Evolutionary conservation across 1,140 invertebrate species (phyloP).

Genomic region (Maniola jurtina): DNA sequence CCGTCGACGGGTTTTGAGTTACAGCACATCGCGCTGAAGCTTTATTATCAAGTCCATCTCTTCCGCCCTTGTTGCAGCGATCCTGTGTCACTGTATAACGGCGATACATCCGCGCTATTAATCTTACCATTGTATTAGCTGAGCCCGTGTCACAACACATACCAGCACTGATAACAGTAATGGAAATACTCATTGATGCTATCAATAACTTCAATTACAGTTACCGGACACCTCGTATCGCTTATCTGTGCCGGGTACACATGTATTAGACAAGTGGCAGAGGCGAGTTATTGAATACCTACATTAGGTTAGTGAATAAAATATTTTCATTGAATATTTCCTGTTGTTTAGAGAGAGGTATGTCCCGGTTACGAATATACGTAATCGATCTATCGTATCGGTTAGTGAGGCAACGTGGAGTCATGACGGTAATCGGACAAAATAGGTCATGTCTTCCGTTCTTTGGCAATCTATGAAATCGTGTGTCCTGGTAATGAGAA

Average conservation of each 20-base stretch:
- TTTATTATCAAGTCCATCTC: constrained; percentile 74
- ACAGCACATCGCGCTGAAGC: constrained; percentile 59
- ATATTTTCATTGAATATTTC: neutral
- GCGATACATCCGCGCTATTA: constrained; percentile 68
- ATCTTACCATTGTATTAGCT: constrained; percentile 73
- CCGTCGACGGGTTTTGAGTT: constrained; percentile 65
- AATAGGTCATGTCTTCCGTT: no score
- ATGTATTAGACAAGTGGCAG: constrained; percentile 31
- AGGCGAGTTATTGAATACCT: constrained; percentile 5
- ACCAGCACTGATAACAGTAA: constrained; percentile 67
- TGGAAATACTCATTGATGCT: constrained; percentile 58
- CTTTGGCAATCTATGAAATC: constrained; percentile 1
- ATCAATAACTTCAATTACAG: constrained; percentile 67
- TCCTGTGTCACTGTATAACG: constrained; percentile 64
- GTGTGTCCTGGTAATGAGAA: no score
- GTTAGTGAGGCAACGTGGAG: no score
- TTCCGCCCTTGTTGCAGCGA: constrained; percentile 68
- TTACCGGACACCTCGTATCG: constrained; percentile 58
- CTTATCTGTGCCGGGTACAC: constrained; percentile 42
- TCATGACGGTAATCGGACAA: no score
- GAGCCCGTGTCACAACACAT: constrained; percentile 60
- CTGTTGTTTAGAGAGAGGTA: neutral
- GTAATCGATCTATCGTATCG: no score
- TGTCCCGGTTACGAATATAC: no score
- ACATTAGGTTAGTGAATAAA: neutral